Evolutionary conservation across 2,888 invertebrate genomes (phyloP), one percentile per base, ranked within the genome.

Genomic region (Melieria omissa): DNA sequence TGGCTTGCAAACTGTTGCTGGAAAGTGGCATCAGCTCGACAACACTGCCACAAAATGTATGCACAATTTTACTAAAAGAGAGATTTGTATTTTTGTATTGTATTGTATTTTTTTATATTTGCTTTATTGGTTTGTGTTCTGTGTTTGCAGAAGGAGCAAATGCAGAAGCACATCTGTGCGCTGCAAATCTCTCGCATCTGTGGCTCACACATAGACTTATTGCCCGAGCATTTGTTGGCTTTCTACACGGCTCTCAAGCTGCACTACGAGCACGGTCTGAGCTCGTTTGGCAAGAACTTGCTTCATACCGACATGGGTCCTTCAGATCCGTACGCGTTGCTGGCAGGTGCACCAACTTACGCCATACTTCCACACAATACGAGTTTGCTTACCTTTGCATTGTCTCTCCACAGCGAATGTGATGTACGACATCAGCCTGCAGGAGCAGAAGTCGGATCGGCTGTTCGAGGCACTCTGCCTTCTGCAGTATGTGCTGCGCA

Each of bases 131-230:
- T 29, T 29, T 29, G 3, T 29, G 29, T 29, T 29, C 29, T 29
- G 29, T 29, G 29, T 29, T 29, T 84, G 41, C 78, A 92, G 92
- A 89, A 90, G 72, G 90, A 92, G 79, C 92, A 94, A 86, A 93
- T 96, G 90, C 93, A 94, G 81, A 90, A 92, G 68, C 96, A 96
- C 82, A 90, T 96, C 73, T 93, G 93, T 74, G 92, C 93, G 64
- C 83, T 95, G 58, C 93, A 94, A 82, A 88, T 95, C 63, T 91
- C 92, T 81, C 90, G 95, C 4, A 89, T 93, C 79, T 91, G 93
- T 71, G 94, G 95, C 1, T 86, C 88, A 57, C 91, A 93, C 81
- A 88, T 90, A 70, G 88, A 89, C 12, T 83, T 92, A 45, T 82
- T 89, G 0, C 85, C 88, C 2, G 88, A 89, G 73, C 89, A 89